A percentile compares a stretch with the other conserved stretches of the same genome.
Conservation (phyloP, 2,888 invertebrate species). For the Stenoptilia bipunctidactyla region DNA sequence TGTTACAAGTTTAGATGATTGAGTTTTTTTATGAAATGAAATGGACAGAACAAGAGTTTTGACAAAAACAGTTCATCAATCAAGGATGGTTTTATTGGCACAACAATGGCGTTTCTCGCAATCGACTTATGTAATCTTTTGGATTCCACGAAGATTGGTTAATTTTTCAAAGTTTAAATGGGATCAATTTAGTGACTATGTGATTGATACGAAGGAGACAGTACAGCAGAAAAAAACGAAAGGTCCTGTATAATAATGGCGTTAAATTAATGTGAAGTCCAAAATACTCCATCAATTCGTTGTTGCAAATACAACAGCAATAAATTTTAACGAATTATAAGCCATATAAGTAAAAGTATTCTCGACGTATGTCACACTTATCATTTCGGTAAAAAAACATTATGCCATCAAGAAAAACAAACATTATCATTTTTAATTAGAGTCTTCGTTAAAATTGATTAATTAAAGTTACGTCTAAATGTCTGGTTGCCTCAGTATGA, state of each 20-base stretch:
- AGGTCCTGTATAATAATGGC: neutral
- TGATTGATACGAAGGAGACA: conserved; percentile 8
- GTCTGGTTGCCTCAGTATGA: no score
- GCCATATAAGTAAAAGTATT: no score
- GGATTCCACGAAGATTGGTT: conserved; percentile 45
- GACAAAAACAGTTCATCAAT: conserved; percentile 64
- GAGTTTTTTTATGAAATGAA: conserved; percentile 44
- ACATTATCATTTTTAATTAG: conserved; percentile 34
- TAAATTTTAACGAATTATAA: no score
- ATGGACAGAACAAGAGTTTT: conserved; percentile 42
- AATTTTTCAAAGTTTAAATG: conserved; percentile 49
- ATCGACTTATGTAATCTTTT: conserved; percentile 45
- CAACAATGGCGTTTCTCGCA: conserved; percentile 48
- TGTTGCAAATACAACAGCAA: no score
- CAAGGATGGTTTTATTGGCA: conserved; percentile 59
- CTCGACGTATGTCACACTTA: neutral
- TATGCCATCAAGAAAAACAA: conserved; percentile 14
- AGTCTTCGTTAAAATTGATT: conserved; percentile 32
- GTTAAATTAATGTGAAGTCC: no score
- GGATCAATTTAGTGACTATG: conserved; percentile 35
- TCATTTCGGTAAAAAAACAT: neutral
- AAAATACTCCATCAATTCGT: no score
- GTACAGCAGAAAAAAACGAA: neutral
- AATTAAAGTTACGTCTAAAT: conserved; percentile 21
- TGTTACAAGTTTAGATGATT: conserved; percentile 48